These are phyloP conservation scores for Oscheius sp. DNA, from an alignment of 2,888 invertebrate genomes.

Conservation along the genomic window DNA sequence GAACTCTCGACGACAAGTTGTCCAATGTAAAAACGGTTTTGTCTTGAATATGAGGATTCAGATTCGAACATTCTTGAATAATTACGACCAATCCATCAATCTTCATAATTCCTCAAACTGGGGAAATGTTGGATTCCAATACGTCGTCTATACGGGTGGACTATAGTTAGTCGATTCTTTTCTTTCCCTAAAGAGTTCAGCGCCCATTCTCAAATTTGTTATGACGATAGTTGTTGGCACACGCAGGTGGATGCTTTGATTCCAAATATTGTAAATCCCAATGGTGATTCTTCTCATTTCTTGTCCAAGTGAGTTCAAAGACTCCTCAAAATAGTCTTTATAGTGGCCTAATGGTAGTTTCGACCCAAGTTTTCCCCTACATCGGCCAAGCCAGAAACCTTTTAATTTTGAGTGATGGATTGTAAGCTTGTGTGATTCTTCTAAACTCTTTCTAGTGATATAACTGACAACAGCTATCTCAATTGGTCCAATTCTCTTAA, in stretches of 20 bases:
- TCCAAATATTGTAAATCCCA: slow-evolving; percentile 5
- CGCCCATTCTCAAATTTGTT: neutral
- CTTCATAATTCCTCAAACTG: slow-evolving; percentile 4
- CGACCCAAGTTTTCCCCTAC: neutral
- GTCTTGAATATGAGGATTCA: neutral
- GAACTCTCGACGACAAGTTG: slow-evolving; percentile 23
- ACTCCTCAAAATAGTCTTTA: neutral
- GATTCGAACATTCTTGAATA: slow-evolving; percentile 12
- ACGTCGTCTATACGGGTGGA: slow-evolving; percentile 15
- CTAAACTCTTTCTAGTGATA: slow-evolving; percentile 13
- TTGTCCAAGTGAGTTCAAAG: slow-evolving; percentile 2
- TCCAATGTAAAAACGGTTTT: neutral
- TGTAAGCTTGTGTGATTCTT: slow-evolving; percentile 8
- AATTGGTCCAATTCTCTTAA: neutral
- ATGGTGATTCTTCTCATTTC: neutral
- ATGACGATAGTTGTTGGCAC: slow-evolving; percentile 27
- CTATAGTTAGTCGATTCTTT: neutral
- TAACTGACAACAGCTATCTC: neutral
- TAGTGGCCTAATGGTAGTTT: slow-evolving; percentile 3
- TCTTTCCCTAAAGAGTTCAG: neutral
- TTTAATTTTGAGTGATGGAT: slow-evolving; percentile 25
- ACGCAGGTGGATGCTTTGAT: neutral
- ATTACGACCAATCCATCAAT: slow-evolving; percentile 19
- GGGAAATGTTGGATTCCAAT: slow-evolving; percentile 15
- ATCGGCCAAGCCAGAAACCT: slow-evolving; percentile 1